Conservation (phyloP, 1,140 invertebrate species). For the Pseudomyrmex pallidus region DNA sequence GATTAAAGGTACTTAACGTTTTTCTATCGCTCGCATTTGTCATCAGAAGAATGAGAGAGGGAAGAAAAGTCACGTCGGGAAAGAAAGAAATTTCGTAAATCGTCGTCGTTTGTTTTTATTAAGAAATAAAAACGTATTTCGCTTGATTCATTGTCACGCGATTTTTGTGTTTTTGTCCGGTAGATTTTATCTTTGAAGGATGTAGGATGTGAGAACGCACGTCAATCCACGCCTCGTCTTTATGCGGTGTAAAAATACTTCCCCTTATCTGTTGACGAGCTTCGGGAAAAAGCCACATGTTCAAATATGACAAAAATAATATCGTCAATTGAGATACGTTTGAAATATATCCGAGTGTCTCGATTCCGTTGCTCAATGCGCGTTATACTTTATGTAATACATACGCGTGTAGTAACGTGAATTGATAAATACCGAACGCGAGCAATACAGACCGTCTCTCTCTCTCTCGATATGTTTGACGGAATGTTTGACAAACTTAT, state of each 20-base stretch:
- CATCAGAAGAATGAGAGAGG: neutral
- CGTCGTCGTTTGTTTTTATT: neutral
- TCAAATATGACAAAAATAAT: neutral
- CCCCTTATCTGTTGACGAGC: slow-evolving; percentile 19
- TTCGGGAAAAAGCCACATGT: neutral
- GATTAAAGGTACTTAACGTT: no score
- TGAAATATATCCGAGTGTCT: neutral
- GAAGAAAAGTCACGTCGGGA: no score
- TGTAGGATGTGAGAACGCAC: slow-evolving; percentile 27
- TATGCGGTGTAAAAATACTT: slow-evolving; percentile 27
- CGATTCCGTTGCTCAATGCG: no score
- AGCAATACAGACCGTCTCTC: neutral
- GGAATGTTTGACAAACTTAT: slow-evolving; percentile 20
- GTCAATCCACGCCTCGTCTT: slow-evolving; percentile 41
- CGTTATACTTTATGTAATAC: neutral
- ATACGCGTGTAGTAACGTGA: neutral
- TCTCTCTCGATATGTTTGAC: neutral
- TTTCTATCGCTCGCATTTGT: no score
- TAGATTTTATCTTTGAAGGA: neutral
- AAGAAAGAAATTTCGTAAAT: neutral
- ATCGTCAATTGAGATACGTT: neutral
- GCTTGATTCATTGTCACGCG: slow-evolving; percentile 21
- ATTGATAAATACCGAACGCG: neutral
- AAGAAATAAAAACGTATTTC: neutral
- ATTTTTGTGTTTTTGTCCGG: slow-evolving; percentile 8